Evolutionary conservation across 2,113 vertebrate genomes (phyloP), one percentile per base, ranked within the genome.

Genomic region (Cepphus grylle): DNA sequence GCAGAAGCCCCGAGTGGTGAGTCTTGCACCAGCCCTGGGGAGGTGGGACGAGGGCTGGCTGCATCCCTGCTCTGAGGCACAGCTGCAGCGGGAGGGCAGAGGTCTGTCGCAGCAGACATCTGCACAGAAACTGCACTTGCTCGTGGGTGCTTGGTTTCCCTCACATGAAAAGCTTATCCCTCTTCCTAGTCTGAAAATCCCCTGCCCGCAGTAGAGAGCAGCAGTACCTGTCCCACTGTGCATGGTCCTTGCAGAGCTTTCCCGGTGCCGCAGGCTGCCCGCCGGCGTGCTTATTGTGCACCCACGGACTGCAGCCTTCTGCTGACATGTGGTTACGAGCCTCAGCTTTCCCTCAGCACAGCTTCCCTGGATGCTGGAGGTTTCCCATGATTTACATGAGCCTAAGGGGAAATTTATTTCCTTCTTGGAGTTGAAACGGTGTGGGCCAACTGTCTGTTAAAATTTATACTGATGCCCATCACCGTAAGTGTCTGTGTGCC

Each of bases 1-100:
- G 94, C 99, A 99, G 97, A 99, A 98, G 84, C 98, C 98, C 20
- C 96, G 98, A 98, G 99, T 99, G 94, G 99, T 99, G 96, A 99
- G 99, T 99, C 59, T 70, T 66, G 30, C 29, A 26, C 18, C 30
- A 17, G 69, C 8, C 23, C 15, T 2, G 4, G 66, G 52, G 63
- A 58, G 72, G 17, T 66, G 65, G 58, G 71, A 5, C 0, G 3
- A 49, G 61, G 49, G 25, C 43, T 90, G 40, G 30, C 4, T 1
- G 53, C 36, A 15, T 67, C 74, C 34, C 23, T 0, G 0, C 59
- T 81, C 29, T 0, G 0, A 42, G 49, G 29, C 67, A 56, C 17
- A n/a, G 72, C 82, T 78, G n/a, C 25, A 47, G 78, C 3, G 0
- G 36, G 22, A 65, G 73, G 81, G 27, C 61, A 67, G 73, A 85